phyloP scores from a whole-genome alignment of 2,888 invertebrate species.

The Morpho helenor region DNA sequence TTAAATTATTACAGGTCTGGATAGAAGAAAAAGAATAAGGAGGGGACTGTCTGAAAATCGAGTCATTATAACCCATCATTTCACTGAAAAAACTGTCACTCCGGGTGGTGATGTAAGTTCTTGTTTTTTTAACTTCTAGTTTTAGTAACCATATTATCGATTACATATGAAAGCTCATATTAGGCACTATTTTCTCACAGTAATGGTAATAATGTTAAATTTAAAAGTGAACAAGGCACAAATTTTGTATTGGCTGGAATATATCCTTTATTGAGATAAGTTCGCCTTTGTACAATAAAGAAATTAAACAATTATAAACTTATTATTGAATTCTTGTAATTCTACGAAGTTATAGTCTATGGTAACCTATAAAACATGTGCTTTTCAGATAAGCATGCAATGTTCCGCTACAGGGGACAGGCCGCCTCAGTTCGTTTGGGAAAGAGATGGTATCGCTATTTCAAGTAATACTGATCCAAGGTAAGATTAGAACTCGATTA shows the following conservation, averaged over 20 bases:
- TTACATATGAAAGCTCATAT: no score
- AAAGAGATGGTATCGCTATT: constrained; percentile 60
- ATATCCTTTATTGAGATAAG: no score
- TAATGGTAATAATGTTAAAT: no score
- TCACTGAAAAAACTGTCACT: constrained; percentile 73
- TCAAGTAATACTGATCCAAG: constrained; percentile 66
- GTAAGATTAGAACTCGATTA: constrained; percentile 32
- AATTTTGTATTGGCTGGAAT: no score
- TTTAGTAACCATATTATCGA: no score
- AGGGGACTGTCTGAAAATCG: constrained; percentile 43
- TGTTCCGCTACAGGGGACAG: constrained; percentile 61
- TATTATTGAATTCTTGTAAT: no score
- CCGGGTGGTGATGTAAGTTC: constrained; percentile 75
- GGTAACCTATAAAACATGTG: background rate
- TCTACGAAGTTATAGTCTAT: background rate
- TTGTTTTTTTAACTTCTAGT: background rate
- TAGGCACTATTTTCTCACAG: no score
- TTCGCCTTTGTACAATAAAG: no score
- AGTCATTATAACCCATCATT: constrained; percentile 66
- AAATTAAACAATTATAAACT: no score
- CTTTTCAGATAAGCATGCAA: constrained; percentile 66
- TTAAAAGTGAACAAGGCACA: no score
- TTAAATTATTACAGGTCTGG: constrained; percentile 44
- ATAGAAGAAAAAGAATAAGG: constrained; percentile 50
- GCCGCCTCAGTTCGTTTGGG: constrained; percentile 69